Evolutionary conservation across 2,888 invertebrate genomes (phyloP).

Genomic region (Drosophila mercatorum): DNA sequence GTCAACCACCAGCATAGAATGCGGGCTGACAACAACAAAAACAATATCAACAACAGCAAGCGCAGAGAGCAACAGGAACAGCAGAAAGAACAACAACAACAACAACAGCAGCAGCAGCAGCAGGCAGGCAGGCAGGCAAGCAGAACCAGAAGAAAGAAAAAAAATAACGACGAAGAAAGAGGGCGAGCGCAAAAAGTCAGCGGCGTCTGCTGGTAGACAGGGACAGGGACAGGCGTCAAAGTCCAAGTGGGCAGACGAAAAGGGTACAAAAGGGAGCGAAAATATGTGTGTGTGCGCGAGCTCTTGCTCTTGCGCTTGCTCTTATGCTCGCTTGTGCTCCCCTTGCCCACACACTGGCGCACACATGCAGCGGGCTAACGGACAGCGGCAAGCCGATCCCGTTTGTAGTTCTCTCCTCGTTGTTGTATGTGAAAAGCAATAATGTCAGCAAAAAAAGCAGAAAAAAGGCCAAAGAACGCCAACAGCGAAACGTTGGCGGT

Average conservation of each 20-base stretch:
- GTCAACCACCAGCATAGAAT: constrained; percentile 83
- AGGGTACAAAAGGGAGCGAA: constrained; percentile 53
- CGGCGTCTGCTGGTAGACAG: constrained; percentile 30
- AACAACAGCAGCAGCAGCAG: constrained; percentile 1
- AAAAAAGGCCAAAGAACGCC: constrained; percentile 36
- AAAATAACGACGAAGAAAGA: constrained; percentile 22
- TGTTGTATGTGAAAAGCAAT: constrained; percentile 38
- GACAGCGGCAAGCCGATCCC: constrained; percentile 60
- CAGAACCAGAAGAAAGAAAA: constrained; percentile 44
- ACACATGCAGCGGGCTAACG: constrained; percentile 42
- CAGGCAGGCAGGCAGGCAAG: constrained; percentile 33
- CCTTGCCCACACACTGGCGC: constrained; percentile 13
- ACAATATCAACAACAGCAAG: constrained; percentile 24
- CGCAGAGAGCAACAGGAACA: constrained; percentile 25
- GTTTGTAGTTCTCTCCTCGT: constrained; percentile 44
- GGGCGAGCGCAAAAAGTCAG: constrained; percentile 26
- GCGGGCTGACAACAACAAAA: constrained; percentile 64
- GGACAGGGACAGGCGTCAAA: constrained; percentile 48
- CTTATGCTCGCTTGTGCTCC: background rate
- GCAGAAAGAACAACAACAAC: constrained; percentile 1
- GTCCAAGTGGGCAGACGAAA: constrained; percentile 45
- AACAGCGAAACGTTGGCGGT: constrained; percentile 50
- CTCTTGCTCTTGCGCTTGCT: constrained; percentile 1
- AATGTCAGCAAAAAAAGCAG: constrained; percentile 48
- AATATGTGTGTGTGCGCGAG: constrained; percentile 5